Conservation (phyloP, 2,113 vertebrate species). For the Heliornis fulica region DNA sequence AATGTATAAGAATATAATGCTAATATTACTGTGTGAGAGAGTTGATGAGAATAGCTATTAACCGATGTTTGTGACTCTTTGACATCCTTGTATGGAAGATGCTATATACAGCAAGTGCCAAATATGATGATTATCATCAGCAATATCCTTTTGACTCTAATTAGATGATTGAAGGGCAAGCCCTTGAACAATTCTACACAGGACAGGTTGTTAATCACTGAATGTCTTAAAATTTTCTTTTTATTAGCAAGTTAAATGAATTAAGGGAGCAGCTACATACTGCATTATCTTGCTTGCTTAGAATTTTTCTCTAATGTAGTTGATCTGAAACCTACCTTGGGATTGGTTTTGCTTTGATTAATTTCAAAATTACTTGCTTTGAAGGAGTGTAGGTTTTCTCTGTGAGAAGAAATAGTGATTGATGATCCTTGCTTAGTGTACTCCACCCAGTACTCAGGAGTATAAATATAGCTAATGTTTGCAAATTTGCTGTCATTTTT, state of each 20-base stretch:
- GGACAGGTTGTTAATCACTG: not conserved
- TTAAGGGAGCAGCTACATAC: not conserved
- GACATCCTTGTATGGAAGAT: not conserved
- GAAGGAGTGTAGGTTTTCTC: not conserved
- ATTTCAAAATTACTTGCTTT: not conserved
- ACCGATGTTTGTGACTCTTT: not conserved
- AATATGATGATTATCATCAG: not conserved
- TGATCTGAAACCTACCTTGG: not conserved
- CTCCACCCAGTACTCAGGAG: not conserved
- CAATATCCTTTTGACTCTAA: slow-evolving; percentile 15
- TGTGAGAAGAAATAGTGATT: not conserved
- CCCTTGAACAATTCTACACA: not conserved
- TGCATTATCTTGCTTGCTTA: not conserved
- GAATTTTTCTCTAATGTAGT: not conserved
- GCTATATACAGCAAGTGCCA: not conserved
- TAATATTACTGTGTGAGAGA: not conserved
- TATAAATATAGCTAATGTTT: not conserved
- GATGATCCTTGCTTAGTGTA: not conserved
- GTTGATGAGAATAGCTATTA: not conserved
- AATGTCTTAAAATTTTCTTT: not conserved
- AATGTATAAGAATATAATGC: not conserved
- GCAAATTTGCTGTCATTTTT: not conserved
- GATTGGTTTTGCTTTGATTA: not conserved
- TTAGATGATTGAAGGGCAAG: slow-evolving; percentile 32
- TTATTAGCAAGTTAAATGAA: not conserved